These are phyloP conservation scores for zebrafish (Danio rerio) DNA, from an alignment of 2,113 vertebrate species.

Conservation along the genomic window GRCz12tu NC_133191.1:36565501-36566000, in stretches of 20 bases:
- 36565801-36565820: slow-evolving; percentile 72
- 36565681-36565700: slow-evolving; percentile 61
- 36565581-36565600: slow-evolving; percentile 43
- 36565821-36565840: slow-evolving; percentile 73
- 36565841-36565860: slow-evolving; percentile 72
- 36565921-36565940: slow-evolving; percentile 41
- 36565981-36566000: slow-evolving; percentile 82
- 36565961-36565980: slow-evolving; percentile 74
- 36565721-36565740: slow-evolving; percentile 66
- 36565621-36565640: slow-evolving; percentile 45
- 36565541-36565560: neutral
- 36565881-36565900: slow-evolving; percentile 69
- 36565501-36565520: neutral
- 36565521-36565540: neutral
- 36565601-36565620: slow-evolving; percentile 29
- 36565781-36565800: slow-evolving; percentile 71
- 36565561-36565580: neutral
- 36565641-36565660: slow-evolving; percentile 56
- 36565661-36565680: slow-evolving; percentile 47
- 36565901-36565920: slow-evolving; percentile 45
- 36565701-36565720: slow-evolving; percentile 70
- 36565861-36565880: slow-evolving; percentile 80
- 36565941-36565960: slow-evolving; percentile 74
- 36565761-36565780: slow-evolving; percentile 73
- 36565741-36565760: slow-evolving; percentile 70